Evolutionary conservation across 2,888 invertebrate species (phyloP).

Genomic region (Asteroscopus sphinx): DNA sequence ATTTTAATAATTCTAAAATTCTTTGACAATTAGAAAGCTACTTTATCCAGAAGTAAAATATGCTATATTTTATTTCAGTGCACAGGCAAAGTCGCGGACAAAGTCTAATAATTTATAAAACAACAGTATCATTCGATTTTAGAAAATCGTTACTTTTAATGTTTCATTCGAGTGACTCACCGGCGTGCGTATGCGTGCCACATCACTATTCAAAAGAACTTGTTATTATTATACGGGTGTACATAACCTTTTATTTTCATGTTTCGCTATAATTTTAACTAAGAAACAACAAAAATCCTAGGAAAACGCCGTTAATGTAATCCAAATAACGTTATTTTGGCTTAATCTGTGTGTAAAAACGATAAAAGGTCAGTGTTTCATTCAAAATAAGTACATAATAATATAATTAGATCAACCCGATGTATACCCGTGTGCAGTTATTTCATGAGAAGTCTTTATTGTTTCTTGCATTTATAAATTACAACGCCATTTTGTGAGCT

Average conservation of each 20-base stretch:
- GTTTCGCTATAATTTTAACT: slow-evolving; percentile 79
- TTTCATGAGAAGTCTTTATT: slow-evolving; percentile 82
- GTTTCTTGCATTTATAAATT: slow-evolving; percentile 77
- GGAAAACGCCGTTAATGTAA: slow-evolving; percentile 65
- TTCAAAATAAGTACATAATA: slow-evolving; percentile 75
- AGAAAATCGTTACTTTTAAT: slow-evolving; percentile 11
- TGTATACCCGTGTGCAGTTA: slow-evolving; percentile 84
- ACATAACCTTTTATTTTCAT: slow-evolving; percentile 81
- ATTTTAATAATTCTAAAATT: too few relatives aligned
- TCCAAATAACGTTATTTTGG: slow-evolving; percentile 53
- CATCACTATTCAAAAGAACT: slow-evolving; percentile 69
- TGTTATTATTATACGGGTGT: slow-evolving; percentile 84
- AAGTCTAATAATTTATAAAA: too few relatives aligned
- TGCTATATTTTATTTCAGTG: too few relatives aligned
- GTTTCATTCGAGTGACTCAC: not conserved
- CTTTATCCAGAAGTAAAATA: too few relatives aligned
- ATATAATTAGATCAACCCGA: slow-evolving; percentile 78
- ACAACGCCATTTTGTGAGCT: slow-evolving; percentile 82
- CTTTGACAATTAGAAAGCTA: too few relatives aligned
- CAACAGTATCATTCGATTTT: not conserved
- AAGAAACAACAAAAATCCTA: slow-evolving; percentile 70
- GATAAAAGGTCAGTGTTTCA: slow-evolving; percentile 77
- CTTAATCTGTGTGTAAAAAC: slow-evolving; percentile 57
- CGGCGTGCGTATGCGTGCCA: slow-evolving; percentile 5
- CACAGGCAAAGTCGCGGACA: too few relatives aligned